Conservation (phyloP, 2,888 invertebrate species). For the Drosophila imparisetae region DNA sequence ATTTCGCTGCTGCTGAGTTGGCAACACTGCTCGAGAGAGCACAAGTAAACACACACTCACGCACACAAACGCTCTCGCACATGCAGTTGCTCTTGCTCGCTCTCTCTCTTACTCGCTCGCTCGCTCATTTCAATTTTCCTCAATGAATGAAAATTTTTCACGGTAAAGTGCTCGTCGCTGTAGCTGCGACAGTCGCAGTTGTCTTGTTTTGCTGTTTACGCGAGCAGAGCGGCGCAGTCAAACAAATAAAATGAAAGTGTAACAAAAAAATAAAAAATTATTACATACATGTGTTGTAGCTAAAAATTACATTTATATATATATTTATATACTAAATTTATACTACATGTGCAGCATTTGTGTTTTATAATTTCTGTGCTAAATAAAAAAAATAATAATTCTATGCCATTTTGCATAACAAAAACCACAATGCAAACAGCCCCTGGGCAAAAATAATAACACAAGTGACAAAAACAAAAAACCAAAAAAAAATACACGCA, state of each 20-base stretch:
- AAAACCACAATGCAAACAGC: conserved; percentile 58
- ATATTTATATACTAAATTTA: conserved; percentile 15
- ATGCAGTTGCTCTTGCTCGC: conserved; percentile 34
- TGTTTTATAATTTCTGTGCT: conserved; percentile 51
- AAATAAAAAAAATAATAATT: conserved; percentile 38
- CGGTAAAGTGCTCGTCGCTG: conserved; percentile 63
- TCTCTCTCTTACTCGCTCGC: conserved; percentile 26
- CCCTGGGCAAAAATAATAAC: conserved; percentile 65
- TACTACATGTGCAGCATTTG: conserved; percentile 13
- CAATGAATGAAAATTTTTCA: conserved; percentile 80
- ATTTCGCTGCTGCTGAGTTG: conserved; percentile 63
- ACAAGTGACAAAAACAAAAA: conserved; percentile 54
- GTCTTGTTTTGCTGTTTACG: conserved; percentile 61
- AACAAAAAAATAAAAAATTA: conserved; percentile 2
- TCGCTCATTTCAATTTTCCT: conserved; percentile 79
- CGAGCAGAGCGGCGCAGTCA: conserved; percentile 49
- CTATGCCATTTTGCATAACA: conserved; percentile 72
- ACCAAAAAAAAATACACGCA: conserved; percentile 37
- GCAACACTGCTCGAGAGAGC: conserved; percentile 60
- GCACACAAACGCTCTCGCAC: conserved; percentile 28
- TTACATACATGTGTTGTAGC: conserved; percentile 5
- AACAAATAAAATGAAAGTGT: conserved; percentile 31
- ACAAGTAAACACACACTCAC: conserved; percentile 6
- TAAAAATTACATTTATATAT: conserved; percentile 8
- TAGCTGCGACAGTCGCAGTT: conserved; percentile 47